A percentile compares a stretch with the other conserved stretches of the same genome.
Conservation (phyloP, 2,888 invertebrate genomes). For the Acronicta aceris region DNA sequence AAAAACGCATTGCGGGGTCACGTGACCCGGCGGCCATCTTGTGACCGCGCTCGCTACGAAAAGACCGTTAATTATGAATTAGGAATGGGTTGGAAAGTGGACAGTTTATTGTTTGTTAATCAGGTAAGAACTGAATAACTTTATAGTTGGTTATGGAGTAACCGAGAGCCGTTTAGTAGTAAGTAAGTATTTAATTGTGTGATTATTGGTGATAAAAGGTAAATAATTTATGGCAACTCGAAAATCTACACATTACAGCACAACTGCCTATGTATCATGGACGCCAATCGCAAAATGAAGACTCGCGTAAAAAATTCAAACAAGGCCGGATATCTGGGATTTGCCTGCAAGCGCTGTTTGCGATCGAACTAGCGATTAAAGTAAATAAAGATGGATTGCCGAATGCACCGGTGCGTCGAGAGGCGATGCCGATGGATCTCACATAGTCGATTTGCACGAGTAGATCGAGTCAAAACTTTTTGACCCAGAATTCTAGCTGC, state of each 20-base stretch:
- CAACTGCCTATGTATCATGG: too few relatives aligned
- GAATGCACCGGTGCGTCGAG: slow-evolving; percentile 52
- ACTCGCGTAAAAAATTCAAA: slow-evolving; percentile 32
- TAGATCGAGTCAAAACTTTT: slow-evolving; percentile 26
- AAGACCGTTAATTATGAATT: slow-evolving; percentile 68
- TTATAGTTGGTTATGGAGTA: slow-evolving; percentile 5
- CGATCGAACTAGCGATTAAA: slow-evolving; percentile 67
- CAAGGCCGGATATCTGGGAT: slow-evolving; percentile 50
- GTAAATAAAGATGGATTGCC: slow-evolving; percentile 68
- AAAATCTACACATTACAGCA: too few relatives aligned
- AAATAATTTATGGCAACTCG: too few relatives aligned
- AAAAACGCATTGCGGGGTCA: slow-evolving; percentile 87
- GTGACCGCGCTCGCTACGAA: slow-evolving; percentile 52
- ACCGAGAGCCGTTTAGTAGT: slow-evolving; percentile 6
- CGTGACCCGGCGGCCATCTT: slow-evolving; percentile 83
- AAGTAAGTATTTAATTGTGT: too few relatives aligned
- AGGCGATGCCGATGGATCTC: slow-evolving; percentile 27
- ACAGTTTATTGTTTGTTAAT: slow-evolving; percentile 46
- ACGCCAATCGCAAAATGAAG: slow-evolving; percentile 23
- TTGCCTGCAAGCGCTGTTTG: slow-evolving; percentile 64
- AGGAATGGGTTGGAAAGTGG: slow-evolving; percentile 52
- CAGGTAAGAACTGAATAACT: slow-evolving; percentile 31
- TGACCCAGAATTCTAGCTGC: slow-evolving; percentile 34
- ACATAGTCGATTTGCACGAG: slow-evolving; percentile 12
- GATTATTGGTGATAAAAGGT: too few relatives aligned